Percentiles rank a stretch among this genome's conserved stretches.
phyloP scores from a whole-genome alignment of 1,140 invertebrate genomes.

The Ridgeia piscesae region DNA sequence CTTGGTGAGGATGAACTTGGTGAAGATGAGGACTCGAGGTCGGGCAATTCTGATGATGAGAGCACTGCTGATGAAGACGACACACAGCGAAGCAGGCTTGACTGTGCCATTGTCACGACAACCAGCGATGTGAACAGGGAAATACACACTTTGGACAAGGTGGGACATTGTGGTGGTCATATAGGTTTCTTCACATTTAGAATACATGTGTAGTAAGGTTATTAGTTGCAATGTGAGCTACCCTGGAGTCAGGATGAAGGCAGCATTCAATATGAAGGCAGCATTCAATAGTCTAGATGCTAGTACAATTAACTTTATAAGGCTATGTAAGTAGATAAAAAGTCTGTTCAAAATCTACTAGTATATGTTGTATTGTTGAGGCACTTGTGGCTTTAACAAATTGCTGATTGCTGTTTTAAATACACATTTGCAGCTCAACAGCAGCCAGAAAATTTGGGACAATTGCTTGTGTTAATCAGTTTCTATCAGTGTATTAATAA shows the following conservation, averaged over 20 bases:
- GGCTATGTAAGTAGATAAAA: no score
- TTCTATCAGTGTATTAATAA: neutral
- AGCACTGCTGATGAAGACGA: constrained; percentile 20
- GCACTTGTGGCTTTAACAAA: no score
- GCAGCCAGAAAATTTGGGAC: no score
- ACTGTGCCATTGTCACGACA: neutral
- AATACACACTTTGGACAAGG: neutral
- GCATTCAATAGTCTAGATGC: no score
- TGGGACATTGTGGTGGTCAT: neutral
- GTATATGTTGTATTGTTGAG: no score
- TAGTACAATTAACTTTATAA: no score
- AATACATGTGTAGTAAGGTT: neutral
- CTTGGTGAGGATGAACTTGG: constrained; percentile 25
- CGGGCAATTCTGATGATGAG: constrained; percentile 32
- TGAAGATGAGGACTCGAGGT: constrained; percentile 36
- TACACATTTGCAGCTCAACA: neutral
- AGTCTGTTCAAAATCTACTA: no score
- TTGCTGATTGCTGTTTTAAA: neutral
- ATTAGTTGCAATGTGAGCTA: neutral
- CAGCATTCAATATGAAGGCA: neutral
- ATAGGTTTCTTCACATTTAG: neutral
- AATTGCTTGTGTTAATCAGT: no score
- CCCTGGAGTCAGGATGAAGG: neutral
- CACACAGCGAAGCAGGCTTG: neutral
- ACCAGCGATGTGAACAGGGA: neutral